Percentiles rank a stretch among this genome's conserved stretches.
These are phyloP conservation scores for Petaurus breviceps DNA, from an alignment of 2,113 vertebrate genomes.

Conservation along the genomic window DNA sequence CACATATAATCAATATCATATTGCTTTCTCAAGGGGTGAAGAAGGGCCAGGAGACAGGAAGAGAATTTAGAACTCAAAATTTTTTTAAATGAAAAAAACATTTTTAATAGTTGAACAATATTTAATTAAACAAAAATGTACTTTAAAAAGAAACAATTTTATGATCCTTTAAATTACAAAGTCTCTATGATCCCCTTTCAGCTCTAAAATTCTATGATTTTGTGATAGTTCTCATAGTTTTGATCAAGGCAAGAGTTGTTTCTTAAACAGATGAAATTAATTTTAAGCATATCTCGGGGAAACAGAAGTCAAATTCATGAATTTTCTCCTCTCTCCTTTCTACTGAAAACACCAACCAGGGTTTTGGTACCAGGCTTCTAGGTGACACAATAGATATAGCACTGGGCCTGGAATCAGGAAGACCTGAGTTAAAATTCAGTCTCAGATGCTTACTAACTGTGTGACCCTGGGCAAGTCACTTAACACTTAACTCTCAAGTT, in stretches of 20 bases:
- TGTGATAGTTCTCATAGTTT: background rate
- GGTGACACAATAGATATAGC: no score
- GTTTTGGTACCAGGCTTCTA: background rate
- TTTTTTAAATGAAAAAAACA: no score
- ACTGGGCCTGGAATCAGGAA: no score
- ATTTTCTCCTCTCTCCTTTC: slow-evolving; percentile 45
- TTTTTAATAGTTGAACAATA: no score
- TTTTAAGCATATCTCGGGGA: slow-evolving; percentile 50
- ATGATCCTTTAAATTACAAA: background rate
- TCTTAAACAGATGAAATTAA: slow-evolving; percentile 35
- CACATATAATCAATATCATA: background rate
- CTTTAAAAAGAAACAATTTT: background rate
- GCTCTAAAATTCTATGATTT: background rate
- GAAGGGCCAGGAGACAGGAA: background rate
- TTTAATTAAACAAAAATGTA: no score
- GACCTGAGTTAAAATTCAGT: no score
- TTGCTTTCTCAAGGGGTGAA: background rate
- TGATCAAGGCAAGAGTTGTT: slow-evolving; percentile 28
- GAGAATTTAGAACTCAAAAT: background rate
- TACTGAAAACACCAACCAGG: slow-evolving; percentile 33
- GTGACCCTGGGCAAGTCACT: no score
- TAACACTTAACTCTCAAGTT: no score
- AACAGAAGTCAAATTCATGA: slow-evolving; percentile 31
- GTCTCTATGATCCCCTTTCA: background rate
- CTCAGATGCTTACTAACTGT: no score